Base-by-base conservation (phyloP, 2,113 vertebrate genomes). In the Grus americana region DNA sequence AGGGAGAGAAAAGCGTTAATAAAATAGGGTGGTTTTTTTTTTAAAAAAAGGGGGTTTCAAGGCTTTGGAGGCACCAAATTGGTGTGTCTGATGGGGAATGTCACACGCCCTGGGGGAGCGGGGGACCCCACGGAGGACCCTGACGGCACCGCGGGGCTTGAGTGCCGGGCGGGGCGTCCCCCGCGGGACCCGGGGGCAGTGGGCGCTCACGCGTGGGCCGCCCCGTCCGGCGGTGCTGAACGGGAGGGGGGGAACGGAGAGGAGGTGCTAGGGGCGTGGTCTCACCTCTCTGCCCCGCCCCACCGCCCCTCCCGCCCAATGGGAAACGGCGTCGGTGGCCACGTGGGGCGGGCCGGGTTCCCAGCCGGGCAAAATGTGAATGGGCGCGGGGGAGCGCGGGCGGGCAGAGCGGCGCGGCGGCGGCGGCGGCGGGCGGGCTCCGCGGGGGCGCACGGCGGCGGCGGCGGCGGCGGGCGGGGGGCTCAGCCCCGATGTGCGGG, bases 281-380 rank as follows among this genome's bases (percentile, higher is more conserved):
- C 50, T 12, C 47, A 1, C 2, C 15, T 3, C 24, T 9, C 3
- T 10, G 24, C 49, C 63, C 82, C 88, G 55, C 96, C 96, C 70
- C 57, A 10, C 15, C 27, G 2, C 2, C 10, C 10, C 54, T 14
- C 32, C 13, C 9, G n/a, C 54, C 98, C 97, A 98, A 98, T 98
- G 65, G 65, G 49, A 20, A 44, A 81, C 29, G 78, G 61, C 49
- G 49, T 50, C 50, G 32, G 61, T 21, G n/a, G 59, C 91, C 98
- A 98, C 95, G 97, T 97, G 95, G 86, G n/a, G 44, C 92, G 93
- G 94, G 97, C 97, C 93, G 92, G 91, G 68, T 94, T 95, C 29
- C 73, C 73, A 88, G 62, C 91, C 92, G 81, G 81, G 95, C 97
- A 97, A 98, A 95, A 98, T 95, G 98, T 98, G 98, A 98, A 98